Conservation (phyloP, 2,888 invertebrate genomes). For the Sialis lutaria region DNA sequence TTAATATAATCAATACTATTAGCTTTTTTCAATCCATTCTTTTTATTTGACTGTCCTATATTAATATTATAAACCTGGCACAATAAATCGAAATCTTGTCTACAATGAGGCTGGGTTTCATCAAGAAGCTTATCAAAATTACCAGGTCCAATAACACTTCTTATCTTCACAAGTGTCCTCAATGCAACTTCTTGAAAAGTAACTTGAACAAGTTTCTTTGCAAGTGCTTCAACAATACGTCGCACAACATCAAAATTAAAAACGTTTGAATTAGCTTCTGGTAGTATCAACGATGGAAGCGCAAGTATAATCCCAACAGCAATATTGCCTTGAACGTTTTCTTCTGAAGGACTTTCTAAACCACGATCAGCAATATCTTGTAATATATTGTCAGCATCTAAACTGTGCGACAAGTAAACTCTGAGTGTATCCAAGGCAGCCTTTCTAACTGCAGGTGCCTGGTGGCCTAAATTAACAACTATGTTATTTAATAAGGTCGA, state of each 20-base stretch:
- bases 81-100: conserved; percentile 37
- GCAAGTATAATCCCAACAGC: conserved; percentile 48
- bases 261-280: conserved; percentile 22
- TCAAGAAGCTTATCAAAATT: conserved; percentile 39
- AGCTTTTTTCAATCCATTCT: conserved; percentile 5
- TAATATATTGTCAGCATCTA: conserved; percentile 47
- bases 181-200: conserved; percentile 44
- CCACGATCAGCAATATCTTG: conserved; percentile 45
- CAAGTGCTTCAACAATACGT: conserved; percentile 22
- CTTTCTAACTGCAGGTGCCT: conserved; percentile 63
- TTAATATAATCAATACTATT: background rate
- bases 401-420: conserved; percentile 51
- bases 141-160: conserved; percentile 44
- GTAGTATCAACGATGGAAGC: conserved; percentile 41
- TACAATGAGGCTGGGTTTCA: conserved; percentile 26
- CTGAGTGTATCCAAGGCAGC: conserved; percentile 60
- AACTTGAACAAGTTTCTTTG: conserved; percentile 27
- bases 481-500: conserved; percentile 43
- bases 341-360: conserved; percentile 39
- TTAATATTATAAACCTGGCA: conserved; percentile 37
- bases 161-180: conserved; percentile 50
- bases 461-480: conserved; percentile 62
- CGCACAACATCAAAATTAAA: conserved; percentile 10
- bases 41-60: background rate
- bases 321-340: conserved; percentile 35